Evolutionary conservation across 1,140 invertebrate genomes (phyloP), one percentile per base, ranked within the genome.

Genomic region (Aphaenogaster ashmeadi): DNA sequence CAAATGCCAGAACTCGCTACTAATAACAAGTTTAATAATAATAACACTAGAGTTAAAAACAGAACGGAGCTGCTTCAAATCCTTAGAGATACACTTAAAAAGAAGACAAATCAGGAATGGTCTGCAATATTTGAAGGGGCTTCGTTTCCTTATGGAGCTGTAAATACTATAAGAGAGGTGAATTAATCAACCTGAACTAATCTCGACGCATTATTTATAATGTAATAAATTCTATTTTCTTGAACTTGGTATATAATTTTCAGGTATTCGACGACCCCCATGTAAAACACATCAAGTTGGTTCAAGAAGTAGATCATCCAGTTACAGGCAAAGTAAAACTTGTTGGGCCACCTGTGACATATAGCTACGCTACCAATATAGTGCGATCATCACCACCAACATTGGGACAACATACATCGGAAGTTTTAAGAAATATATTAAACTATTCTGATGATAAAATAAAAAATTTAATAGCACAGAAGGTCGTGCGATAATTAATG

Each of bases 261-360:
- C 87, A 96, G 94, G 98, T 98, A 0, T 99, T 99, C 94, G 96
- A 97, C 67, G 98, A 99, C 96, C 97, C 97, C 7, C 98, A 99
- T 95, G 96, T 99, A 0, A 96, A 97, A 88, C 95, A 97, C 27
- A 97, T 98, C 90, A 96, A 96, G 18, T 93, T 99, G 81, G 97
- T 99, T 1, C 97, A 98, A 95, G 97, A 97, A 77, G 91, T 99
- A 79, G 93, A 96, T 1, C 98, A 99, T 96, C 95, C 97, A 0
- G 95, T 94, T 66, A 97, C 96, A 54, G 98, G 97, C 0, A 96
- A 94, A 67, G 95, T 99, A 0, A 98, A 97, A 94, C 94, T 99
- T 21, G 97, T 99, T 4, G 98, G 98, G 0, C 98, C 98, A 11
- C 97, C 99, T 0, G 98, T 99, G 0, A 96, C 96, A 64, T 99